phyloP scores from a whole-genome alignment of 2,113 vertebrate species.

The Periophthalmodon schlosseri region DNA sequence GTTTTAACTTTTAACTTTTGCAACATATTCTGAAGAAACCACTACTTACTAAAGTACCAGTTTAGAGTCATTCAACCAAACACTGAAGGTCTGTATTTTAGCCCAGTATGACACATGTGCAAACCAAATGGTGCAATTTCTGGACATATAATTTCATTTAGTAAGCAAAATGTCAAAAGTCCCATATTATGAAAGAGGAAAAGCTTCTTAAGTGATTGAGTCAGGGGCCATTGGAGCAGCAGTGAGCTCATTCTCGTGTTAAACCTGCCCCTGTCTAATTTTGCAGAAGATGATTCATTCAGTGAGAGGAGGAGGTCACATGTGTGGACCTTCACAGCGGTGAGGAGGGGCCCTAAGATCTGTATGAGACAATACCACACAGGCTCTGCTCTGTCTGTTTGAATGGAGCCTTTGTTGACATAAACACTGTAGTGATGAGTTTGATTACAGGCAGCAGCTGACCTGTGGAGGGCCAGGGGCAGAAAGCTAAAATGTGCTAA shows the following conservation, averaged over 20 bases:
- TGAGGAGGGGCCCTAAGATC: conserved; percentile 14
- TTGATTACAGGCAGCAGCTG: conserved; percentile 59
- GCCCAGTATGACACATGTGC: background rate
- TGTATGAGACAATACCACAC: conserved; percentile 35
- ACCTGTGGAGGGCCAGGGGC: conserved; percentile 29
- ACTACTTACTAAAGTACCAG: no score
- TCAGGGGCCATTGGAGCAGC: conserved; percentile 29
- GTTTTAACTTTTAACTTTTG: no score
- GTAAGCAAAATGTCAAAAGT: background rate
- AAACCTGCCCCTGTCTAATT: background rate
- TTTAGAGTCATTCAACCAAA: no score
- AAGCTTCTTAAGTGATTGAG: conserved; percentile 27
- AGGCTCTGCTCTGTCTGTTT: conserved; percentile 30
- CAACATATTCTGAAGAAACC: no score
- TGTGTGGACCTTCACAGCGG: conserved; percentile 4
- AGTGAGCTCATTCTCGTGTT: conserved; percentile 15
- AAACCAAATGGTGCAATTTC: background rate
- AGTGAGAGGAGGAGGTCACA: conserved; percentile 7
- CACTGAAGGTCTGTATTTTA: no score
- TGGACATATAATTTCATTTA: background rate
- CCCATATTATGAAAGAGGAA: background rate
- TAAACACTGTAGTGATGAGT: conserved; percentile 49
- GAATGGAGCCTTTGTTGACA: conserved; percentile 61
- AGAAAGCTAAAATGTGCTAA: conserved; percentile 15
- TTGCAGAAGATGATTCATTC: conserved; percentile 34